Evolutionary conservation across 2,113 vertebrate genomes (phyloP), one percentile per base, ranked within the genome.

Genomic region (Hipposideros armiger): DNA sequence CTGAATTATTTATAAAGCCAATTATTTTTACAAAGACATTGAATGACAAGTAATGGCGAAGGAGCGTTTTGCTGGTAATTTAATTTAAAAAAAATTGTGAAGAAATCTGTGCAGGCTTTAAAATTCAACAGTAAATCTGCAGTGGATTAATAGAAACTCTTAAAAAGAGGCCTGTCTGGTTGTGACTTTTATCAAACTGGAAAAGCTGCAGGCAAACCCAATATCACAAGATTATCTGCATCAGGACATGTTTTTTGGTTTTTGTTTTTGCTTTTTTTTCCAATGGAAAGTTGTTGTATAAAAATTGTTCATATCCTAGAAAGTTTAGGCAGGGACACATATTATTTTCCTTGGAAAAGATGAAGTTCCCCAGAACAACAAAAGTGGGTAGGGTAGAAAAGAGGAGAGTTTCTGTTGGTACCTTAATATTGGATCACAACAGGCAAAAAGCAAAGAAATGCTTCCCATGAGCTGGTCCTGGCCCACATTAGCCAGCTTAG

Each of bases 11-110:
- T 56, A n/a, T 88, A 84, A 94, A 36, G 72, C 32, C 47, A 70
- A 94, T 97, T 93, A 93, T 72, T 95, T 98, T 94, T 76, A 81
- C 89, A 96, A 77, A 72, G 11, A 40, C 60, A 77, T 45, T 92
- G 73, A 96, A 67, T 94, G 83, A 62, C 81, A 92, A 80, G 60
- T 73, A 70, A 94, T 82, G 0, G 2, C 47, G 64, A 82, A 88
- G 30, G 3, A 7, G 9, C 52, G 32, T 2, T 58, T 92, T 72
- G 40, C 62, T 96, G 54, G 10, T 89, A 88, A 94, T 58, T 64
- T 96, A 66, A 54, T 81, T 74, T 30, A 30, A 47, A 3, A 72
- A 91, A 97, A 91, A 91, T 16, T 54, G n/a, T 72, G 19, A 20
- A 50, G 45, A 90, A 93, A 60, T 62, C 16, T 78, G 66, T 84